Base-by-base conservation (phyloP, 1,140 invertebrate genomes). In the Drosophila nannoptera region DNA sequence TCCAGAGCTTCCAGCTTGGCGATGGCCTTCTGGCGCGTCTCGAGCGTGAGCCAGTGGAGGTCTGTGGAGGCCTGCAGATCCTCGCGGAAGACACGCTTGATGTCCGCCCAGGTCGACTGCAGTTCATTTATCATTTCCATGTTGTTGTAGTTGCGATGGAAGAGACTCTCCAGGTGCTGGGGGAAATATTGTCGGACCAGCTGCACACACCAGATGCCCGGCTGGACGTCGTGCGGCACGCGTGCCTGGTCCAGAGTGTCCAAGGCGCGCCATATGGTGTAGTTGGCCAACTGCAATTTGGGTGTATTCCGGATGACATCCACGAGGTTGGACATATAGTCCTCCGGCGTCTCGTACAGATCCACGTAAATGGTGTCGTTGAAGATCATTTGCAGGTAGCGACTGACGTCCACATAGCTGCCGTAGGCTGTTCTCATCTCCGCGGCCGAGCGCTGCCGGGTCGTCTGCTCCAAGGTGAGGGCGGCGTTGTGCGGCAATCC, bases 61-160 rank as follows among this genome's bases (percentile, higher is more conserved):
- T 69, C 36, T 14, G 91, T 90, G 0, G 93, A 94, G 50, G 93
- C 91, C 12, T 92, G 90, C 1, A 97, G 80, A 7, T 95, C 91
- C 70, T 94, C 92, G 38, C 92, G 90, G 77, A 97, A 98, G 7
- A 96, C 93, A 35, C 93, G 90, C 72, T 86, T 87, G 4, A 88
- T 82, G 48, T 88, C 87, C n/a, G 83, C 59, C 87, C 87, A 88
- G 0, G 84, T 87, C 0, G 74, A 78, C 42, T 96, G 93, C 43
- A 98, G 93, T 66, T 96, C 94, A 73, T 92, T 92, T 6, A 96
- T 97, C 95, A 98, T 97, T 8, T 93, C 91, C 59, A 97, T 89
- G 1, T 96, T 97, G 93, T 98, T 91, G 90, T 96, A 95, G 83
- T 95, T 94, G 59, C 92, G 91, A 0, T 98, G 96, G 89, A 97